These are phyloP conservation scores for Pelecanoides urinatrix DNA, from an alignment of 2,113 vertebrate genomes.

Conservation along the genomic window DNA sequence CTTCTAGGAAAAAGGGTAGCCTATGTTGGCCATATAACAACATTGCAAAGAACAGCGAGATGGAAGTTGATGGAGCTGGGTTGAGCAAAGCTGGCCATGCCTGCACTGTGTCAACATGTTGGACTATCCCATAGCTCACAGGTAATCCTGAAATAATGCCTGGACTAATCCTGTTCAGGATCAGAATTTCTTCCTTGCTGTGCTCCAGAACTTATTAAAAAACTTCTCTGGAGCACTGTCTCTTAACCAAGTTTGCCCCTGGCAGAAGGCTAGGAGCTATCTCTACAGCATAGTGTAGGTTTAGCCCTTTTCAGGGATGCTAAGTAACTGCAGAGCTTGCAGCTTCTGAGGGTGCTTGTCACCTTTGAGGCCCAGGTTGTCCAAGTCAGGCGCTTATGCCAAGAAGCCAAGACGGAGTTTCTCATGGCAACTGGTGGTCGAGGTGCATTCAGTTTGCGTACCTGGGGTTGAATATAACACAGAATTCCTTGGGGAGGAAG, in stretches of 20 bases:
- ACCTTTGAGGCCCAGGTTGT: neutral
- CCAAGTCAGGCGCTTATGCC: neutral
- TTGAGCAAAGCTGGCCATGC: neutral
- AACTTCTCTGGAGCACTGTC: neutral
- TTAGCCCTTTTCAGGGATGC: neutral
- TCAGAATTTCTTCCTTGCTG: neutral
- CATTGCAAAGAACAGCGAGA: neutral
- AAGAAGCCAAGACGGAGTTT: neutral
- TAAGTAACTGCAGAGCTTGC: neutral
- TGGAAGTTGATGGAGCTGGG: neutral
- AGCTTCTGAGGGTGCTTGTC: neutral
- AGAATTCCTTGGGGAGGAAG: neutral
- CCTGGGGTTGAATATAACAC: neutral
- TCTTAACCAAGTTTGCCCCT: neutral
- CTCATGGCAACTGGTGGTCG: neutral
- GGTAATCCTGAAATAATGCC: neutral
- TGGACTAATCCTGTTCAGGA: neutral
- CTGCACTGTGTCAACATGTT: fast-evolving
- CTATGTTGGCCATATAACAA: neutral
- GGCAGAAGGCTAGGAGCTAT: neutral
- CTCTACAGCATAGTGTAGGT: neutral
- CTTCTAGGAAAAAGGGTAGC: neutral
- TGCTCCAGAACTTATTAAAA: neutral
- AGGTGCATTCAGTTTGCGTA: neutral
- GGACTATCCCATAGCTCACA: neutral